Percentiles rank a stretch among this genome's conserved stretches.
Conservation (phyloP, 2,113 vertebrate genomes). For the Phodopus roborovskii region DNA sequence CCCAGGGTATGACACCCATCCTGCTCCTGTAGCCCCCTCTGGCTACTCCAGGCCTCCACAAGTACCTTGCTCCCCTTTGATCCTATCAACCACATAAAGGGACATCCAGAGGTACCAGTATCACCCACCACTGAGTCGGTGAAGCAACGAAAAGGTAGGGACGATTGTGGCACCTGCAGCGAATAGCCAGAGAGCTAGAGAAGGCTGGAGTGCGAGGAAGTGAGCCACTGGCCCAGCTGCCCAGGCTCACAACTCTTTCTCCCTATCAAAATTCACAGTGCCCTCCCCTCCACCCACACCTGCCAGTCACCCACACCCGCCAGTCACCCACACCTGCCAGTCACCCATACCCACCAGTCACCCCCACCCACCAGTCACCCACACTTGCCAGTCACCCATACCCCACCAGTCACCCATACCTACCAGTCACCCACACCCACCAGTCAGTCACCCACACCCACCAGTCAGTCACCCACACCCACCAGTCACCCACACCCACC, state of each 20-base stretch:
- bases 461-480: too few relatives aligned
- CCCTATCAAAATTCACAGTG: neutral
- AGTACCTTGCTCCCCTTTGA: neutral
- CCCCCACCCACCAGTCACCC: neutral
- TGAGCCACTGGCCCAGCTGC: accelerated
- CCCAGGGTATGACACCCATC: neutral
- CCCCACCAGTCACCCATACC: too few relatives aligned
- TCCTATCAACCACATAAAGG: accelerated
- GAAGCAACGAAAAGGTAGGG: neutral
- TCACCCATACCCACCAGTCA: neutral
- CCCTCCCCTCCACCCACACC: neutral
- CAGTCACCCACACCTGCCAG: neutral
- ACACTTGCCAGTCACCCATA: too few relatives aligned
- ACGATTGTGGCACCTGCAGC: neutral
- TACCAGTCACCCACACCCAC: too few relatives aligned
- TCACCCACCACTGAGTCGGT: neutral
- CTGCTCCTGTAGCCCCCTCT: neutral
- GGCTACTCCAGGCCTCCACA: neutral
- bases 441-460: too few relatives aligned
- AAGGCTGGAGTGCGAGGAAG: neutral
- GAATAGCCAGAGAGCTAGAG: neutral
- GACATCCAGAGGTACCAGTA: too few relatives aligned
- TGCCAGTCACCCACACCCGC: neutral
- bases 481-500: neutral
- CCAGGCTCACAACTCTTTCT: neutral